Evolutionary conservation across 2,888 invertebrate species (phyloP).

Genomic region (Thumatha senex): DNA sequence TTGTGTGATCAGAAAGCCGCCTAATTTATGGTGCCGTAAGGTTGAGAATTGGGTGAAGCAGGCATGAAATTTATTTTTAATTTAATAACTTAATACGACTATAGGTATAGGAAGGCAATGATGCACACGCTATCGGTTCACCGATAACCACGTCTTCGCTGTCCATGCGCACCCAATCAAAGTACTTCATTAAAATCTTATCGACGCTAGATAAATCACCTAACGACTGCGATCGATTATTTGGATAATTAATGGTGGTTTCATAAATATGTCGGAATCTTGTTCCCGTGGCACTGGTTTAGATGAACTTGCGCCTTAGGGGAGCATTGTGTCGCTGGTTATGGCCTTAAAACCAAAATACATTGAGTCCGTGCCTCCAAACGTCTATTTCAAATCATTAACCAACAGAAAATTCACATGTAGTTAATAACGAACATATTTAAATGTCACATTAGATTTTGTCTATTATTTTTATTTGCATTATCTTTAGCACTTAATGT

Average conservation of each 20-base stretch:
- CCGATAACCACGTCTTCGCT: conserved; percentile 70
- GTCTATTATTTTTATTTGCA: conserved; percentile 14
- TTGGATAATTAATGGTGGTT: conserved; percentile 80
- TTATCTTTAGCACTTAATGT: too few species aligned
- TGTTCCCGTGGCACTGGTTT: conserved; percentile 59
- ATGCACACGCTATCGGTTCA: conserved; percentile 68
- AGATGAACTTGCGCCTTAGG: conserved; percentile 46
- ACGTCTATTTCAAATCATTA: conserved; percentile 27
- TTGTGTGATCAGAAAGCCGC: conserved; percentile 38
- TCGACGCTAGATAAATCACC: conserved; percentile 82
- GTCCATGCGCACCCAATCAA: conserved; percentile 80
- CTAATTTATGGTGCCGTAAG: conserved; percentile 41
- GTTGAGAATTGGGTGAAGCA: conserved; percentile 45
- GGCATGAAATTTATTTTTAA: conserved; percentile 66
- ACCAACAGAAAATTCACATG: conserved; percentile 9
- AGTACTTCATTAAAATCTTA: conserved; percentile 84
- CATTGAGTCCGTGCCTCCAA: conserved; percentile 5
- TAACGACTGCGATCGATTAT: conserved; percentile 82
- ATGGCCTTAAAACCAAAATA: conserved; percentile 27
- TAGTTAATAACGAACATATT: conserved; percentile 2
- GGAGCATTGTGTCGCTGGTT: conserved; percentile 45
- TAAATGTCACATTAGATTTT: conserved; percentile 6
- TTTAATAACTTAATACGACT: conserved; percentile 80
- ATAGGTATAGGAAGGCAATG: conserved; percentile 76
- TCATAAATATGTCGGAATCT: conserved; percentile 75